Evolutionary conservation across 35 echinoderm and acorn worm species (phyloP), one percentile per base, ranked within the genome.

Genomic region (Apostichopus californicus): DNA sequence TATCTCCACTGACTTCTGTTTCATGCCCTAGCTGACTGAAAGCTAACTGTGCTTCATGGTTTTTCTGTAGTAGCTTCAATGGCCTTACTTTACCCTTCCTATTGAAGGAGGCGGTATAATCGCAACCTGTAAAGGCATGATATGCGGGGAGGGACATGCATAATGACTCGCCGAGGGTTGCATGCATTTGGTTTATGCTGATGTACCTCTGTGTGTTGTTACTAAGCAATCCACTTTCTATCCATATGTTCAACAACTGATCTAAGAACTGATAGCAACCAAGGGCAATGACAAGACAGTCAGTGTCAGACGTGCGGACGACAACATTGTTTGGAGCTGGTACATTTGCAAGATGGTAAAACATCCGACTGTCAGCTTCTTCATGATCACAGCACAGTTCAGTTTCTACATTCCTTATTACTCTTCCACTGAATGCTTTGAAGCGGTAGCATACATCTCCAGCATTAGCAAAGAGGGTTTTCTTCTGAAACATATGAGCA

Each of bases 121-220:
- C 91, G 68, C 78, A 92, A 24, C 91, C 78, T 24, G 91, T 92
- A 57, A 92, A 92, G 20, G 91, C 79, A 64, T 92, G 91, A 71
- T 64, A 92, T 92, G 26, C 91, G 11, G 91, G 91, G 9, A 92
- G 91, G 34, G 91, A 55, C 57, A 28, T 92, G 79, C 77, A 92
- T 65, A 82, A 60, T 77, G 6, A 18, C 4, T 15, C 17, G 21
- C 91, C 57, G 10, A 80, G 72, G 5, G 77, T 52, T 79, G 6
- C 26, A 55, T 78, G 77, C 46, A 90, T 10, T 13, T 90, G 88
- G 34, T 91, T 91, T 54, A 91, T 54, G 55, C 77, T 91, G 73
- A 91, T 91, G 54, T 91, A 91, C 23, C 72, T 56, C 71, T 79
- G 72, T 14, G 75, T 91, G 77, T 91, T 91, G 24, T 91, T 91